phyloP scores from a whole-genome alignment of 2,113 vertebrate species.

The Stigmatopora nigra region DNA sequence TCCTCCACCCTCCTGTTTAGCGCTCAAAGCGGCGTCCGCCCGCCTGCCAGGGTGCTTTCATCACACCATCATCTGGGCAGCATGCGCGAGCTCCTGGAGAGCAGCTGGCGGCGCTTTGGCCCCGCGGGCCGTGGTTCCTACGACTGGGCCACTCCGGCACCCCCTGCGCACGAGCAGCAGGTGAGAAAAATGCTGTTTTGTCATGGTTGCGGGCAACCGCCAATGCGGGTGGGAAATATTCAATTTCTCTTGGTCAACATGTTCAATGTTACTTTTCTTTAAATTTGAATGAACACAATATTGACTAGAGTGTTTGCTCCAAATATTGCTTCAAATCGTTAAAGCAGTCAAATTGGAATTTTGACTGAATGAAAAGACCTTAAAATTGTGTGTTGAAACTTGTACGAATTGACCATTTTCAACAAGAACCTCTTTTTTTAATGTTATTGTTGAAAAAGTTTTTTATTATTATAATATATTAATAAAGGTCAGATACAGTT shows the following conservation, averaged over 20 bases:
- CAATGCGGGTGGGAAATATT: no score
- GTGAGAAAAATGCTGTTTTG: conserved; percentile 46
- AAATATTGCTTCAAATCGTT: no score
- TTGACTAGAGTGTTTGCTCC: no score
- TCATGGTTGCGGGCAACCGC: neutral
- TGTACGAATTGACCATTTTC: no score
- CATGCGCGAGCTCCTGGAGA: conserved; percentile 77
- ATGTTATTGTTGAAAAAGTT: no score
- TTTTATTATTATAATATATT: neutral
- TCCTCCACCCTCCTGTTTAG: conserved; percentile 5
- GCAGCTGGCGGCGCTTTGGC: conserved; percentile 85
- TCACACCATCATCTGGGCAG: conserved; percentile 16
- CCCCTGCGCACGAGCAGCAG: conserved; percentile 73
- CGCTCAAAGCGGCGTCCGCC: conserved; percentile 4
- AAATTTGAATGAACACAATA: no score
- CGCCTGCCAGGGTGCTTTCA: conserved; percentile 2
- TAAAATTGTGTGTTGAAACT: no score
- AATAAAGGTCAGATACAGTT: neutral
- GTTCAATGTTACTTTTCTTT: no score
- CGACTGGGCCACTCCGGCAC: conserved; percentile 80
- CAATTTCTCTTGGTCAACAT: no score
- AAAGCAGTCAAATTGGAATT: no score
- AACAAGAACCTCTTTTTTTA: no score
- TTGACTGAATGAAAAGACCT: no score
- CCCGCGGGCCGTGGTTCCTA: conserved; percentile 79